These are phyloP conservation scores for Thumatha senex DNA, from an alignment of 2,888 invertebrate species.

Conservation along the genomic window DNA sequence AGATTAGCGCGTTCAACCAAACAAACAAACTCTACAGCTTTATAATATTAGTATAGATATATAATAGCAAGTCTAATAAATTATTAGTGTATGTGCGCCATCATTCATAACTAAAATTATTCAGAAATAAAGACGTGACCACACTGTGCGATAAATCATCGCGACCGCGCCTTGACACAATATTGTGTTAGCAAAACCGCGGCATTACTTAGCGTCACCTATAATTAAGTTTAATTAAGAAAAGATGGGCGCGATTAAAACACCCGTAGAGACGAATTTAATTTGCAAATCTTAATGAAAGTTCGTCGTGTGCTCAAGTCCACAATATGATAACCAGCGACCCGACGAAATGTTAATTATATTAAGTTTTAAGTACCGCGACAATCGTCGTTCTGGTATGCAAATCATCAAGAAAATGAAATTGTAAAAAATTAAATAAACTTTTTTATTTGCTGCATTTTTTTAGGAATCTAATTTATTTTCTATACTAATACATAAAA, in stretches of 20 bases:
- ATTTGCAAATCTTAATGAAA: constrained; percentile 71
- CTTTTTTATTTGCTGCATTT: no score
- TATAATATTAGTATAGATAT: no score
- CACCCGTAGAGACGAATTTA: constrained; percentile 60
- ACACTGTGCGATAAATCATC: constrained; percentile 25
- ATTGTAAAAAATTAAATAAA: no score
- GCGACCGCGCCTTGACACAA: constrained; percentile 15
- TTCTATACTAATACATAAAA: no score
- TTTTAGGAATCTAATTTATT: no score
- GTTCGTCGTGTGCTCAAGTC: constrained; percentile 42
- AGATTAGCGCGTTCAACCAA: no score
- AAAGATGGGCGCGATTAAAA: constrained; percentile 60
- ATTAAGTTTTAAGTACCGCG: constrained; percentile 40
- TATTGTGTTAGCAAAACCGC: constrained; percentile 30
- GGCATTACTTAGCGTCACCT: constrained; percentile 48
- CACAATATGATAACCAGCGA: constrained; percentile 48
- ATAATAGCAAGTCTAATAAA: no score
- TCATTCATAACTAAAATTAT: constrained; percentile 1
- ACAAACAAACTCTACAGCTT: no score
- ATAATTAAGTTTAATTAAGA: constrained; percentile 66
- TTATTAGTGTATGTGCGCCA: no score
- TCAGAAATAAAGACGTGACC: constrained; percentile 8
- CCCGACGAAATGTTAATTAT: constrained; percentile 60
- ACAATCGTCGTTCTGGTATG: constrained; percentile 24
- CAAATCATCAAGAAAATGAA: constrained; percentile 1